Evolutionary conservation across 2,113 vertebrate species (phyloP).

Genomic region (Dipodomys stephensi): DNA sequence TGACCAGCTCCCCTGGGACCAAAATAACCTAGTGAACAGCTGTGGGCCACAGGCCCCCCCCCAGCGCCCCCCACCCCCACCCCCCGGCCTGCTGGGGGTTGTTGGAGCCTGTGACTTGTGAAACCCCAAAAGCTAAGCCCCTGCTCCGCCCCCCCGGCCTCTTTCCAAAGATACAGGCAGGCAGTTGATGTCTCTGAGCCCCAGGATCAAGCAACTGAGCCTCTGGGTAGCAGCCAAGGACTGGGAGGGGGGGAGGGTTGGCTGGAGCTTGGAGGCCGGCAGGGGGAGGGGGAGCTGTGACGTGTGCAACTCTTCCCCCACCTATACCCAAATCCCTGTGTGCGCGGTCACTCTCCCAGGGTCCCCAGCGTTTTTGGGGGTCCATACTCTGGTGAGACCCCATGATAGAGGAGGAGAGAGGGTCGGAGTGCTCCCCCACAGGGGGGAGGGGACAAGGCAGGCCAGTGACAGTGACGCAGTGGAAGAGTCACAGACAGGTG

Average conservation of each 20-base stretch:
- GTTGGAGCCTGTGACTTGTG: not conserved
- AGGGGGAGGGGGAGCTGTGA: not conserved
- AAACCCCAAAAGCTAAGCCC: slow-evolving; percentile 49
- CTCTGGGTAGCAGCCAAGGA: slow-evolving; percentile 20
- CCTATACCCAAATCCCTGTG: not conserved
- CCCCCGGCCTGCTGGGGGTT: not conserved
- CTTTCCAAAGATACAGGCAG: slow-evolving; percentile 17
- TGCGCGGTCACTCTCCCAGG: not conserved
- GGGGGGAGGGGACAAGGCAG: not conserved
- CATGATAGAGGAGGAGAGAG: not conserved
- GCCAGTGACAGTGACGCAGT: too few species aligned
- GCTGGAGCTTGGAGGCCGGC: not conserved
- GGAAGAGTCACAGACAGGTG: not conserved
- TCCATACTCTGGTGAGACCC: not conserved
- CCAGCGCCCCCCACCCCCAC: slow-evolving; percentile 28
- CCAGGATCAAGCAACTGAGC: slow-evolving; percentile 28
- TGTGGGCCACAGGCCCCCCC: slow-evolving; percentile 19
- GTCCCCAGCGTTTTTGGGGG: not conserved
- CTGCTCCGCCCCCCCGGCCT: not conserved
- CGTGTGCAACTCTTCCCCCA: not conserved
- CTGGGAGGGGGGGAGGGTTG: not conserved
- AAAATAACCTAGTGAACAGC: slow-evolving; percentile 74
- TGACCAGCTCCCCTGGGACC: slow-evolving; percentile 29
- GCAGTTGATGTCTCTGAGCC: slow-evolving; percentile 3
- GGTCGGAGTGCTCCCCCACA: too few species aligned